Evolutionary conservation across 1,140 invertebrate genomes (phyloP), one percentile per base, ranked within the genome.

Genomic region (Agrypnia vestita): DNA sequence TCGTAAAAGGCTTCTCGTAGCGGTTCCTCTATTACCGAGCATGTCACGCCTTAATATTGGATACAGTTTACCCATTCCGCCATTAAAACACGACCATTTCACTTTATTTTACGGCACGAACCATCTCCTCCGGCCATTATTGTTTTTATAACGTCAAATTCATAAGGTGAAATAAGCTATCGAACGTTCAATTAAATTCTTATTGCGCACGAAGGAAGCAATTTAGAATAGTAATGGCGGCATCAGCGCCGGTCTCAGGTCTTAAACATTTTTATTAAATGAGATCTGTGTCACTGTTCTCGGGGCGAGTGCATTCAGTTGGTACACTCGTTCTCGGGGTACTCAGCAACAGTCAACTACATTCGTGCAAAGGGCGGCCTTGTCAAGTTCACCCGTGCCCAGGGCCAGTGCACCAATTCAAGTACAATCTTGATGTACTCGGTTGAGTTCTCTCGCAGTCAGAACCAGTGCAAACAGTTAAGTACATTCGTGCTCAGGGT

Each of bases 121-220:
- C 49, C 47, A 53, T 13, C 49, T 55, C 69, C 69, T 35, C 0
- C 51, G 47, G 69, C 49, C 69, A 73, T 73, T 73, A 73, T 73
- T 73, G 69, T 73, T 73, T 73, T 73, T 55, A 73, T 73, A 73
- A 53, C 69, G 47, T 17, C 49, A 73, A 73, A 73, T 73, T 73
- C 69, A 73, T 73, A 73, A 73, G 69, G 49, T 73, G 69, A 73
- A 73, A 73, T 73, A 35, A 73, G 49, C 69, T 35, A 35, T 73
- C 69, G 19, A 25, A 55, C 12, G 43, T 55, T 53, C 49, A 73
- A 73, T 73, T 73, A 73, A 73, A 73, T 55, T 55, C 19, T 55
- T 73, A 55, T 53, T 73, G 49, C 12, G 7, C 12, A 43, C 17
- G 12, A 10, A 10, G 19, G 56, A n/a, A 19, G 56, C 17, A 15